These are phyloP conservation scores for Amblyjoppa fuscipennis DNA, from an alignment of 2,888 invertebrate genomes.

Conservation along the genomic window DNA sequence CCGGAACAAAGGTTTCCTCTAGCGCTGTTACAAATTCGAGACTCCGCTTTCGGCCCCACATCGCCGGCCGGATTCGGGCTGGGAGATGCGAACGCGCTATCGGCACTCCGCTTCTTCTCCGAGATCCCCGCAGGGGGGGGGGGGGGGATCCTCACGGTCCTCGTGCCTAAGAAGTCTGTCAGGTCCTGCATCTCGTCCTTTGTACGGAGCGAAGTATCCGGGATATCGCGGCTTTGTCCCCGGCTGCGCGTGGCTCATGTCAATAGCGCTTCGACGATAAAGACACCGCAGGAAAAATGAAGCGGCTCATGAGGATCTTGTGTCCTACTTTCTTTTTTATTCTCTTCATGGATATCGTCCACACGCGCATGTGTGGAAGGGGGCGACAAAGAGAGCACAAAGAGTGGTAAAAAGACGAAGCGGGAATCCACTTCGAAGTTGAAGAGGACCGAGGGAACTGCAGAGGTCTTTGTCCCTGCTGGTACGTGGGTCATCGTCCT, in stretches of 20 bases:
- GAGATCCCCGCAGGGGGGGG: not conserved
- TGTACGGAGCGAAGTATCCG: slow-evolving; percentile 18
- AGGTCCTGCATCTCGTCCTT: slow-evolving; percentile 24
- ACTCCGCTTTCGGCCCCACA: slow-evolving; percentile 27
- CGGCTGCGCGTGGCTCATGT: not conserved
- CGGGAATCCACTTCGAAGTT: not conserved
- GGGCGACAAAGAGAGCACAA: not conserved
- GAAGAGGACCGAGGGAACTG: slow-evolving; percentile 17
- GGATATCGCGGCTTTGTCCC: slow-evolving; percentile 37
- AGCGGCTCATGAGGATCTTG: slow-evolving; percentile 5
- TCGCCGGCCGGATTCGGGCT: not conserved
- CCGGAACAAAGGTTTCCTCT: slow-evolving; percentile 52
- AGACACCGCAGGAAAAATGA: slow-evolving; percentile 21
- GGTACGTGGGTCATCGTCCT: slow-evolving; percentile 53
- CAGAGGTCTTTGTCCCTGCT: slow-evolving; percentile 44
- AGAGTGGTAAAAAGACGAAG: not conserved
- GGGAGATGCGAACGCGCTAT: slow-evolving; percentile 25
- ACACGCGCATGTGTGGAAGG: not conserved
- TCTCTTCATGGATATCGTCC: not conserved
- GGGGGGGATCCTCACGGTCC: slow-evolving; percentile 8
- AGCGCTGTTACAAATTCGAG: slow-evolving; percentile 52
- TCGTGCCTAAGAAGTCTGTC: slow-evolving; percentile 12
- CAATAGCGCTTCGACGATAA: slow-evolving; percentile 15
- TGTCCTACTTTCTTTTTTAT: not conserved
- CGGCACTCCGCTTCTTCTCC: slow-evolving; percentile 13